phyloP scores from a whole-genome alignment of 2,113 vertebrate genomes.

The Leptocoma aspasia region DNA sequence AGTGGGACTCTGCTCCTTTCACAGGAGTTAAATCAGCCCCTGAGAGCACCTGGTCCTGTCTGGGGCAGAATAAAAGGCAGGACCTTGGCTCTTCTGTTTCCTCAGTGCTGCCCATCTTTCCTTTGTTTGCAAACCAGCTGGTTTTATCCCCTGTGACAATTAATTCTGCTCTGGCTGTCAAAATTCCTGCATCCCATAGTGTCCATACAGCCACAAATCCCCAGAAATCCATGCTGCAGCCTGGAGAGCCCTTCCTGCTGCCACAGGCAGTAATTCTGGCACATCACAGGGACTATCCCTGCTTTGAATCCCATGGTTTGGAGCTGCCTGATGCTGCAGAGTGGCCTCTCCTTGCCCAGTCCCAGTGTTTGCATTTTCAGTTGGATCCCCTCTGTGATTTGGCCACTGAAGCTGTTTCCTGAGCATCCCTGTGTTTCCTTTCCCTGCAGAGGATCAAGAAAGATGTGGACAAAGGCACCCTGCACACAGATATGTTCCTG shows the following conservation, averaged over 20 bases:
- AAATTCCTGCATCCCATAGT: neutral
- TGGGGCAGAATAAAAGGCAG: neutral
- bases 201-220: neutral
- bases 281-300: neutral
- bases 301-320: neutral
- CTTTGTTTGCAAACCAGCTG: neutral
- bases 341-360: neutral
- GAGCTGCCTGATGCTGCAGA: neutral
- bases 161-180: neutral
- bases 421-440: neutral
- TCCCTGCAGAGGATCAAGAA: constrained; percentile 86
- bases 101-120: neutral
- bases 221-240: neutral
- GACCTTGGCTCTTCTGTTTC: neutral
- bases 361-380: neutral
- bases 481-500: constrained; percentile 92
- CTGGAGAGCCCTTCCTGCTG: neutral
- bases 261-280: neutral
- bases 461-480: constrained; percentile 91
- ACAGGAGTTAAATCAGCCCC: neutral
- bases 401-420: neutral
- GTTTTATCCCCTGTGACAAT: neutral
- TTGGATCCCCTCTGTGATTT: neutral
- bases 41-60: neutral
- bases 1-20: neutral